Base-by-base conservation (phyloP, 1,140 invertebrate species). In the Bombus impatiens region DNA sequence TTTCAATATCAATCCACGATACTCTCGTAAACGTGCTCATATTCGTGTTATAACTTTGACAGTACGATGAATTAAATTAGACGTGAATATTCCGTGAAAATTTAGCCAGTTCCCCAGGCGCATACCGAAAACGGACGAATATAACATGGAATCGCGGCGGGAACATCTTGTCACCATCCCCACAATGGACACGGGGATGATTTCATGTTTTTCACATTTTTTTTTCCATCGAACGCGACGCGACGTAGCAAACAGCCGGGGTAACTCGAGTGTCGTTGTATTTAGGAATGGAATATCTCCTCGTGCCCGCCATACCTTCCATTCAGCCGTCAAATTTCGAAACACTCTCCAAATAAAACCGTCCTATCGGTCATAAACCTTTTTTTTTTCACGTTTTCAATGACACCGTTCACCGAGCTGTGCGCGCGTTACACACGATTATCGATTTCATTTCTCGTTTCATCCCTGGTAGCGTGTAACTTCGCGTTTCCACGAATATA, bases 241-340 rank as follows among this genome's bases (percentile, higher is more conserved):
- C 65, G 65, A 44, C 70, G 70, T 22, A 44, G 18, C 72, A 47
- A 75, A 75, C 72, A 75, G 10, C n/a, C 42, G 18, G 28, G 13
- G 28, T 75, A 35, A 25, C 72, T 74, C 28, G 71, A 44, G 71
- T 74, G 72, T 75, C 42, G 72, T 47, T 74, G 72, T 42, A 75
- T 75, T 47, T 75, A 75, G 72, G 47, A 75, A 75, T 44, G 72
- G 72, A 75, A 47, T 75, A 75, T 25, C 72, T 75, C 72, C n/a
- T 32, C 4, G 18, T 18, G 28, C 3, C 59, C 59, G 28, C 59
- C 12, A 22, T 22, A 22, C 32, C 67, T 22, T 35, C 72, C 72
- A 75, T 75, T 75, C 72, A 75, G 9, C 37, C 57, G 53, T 42
- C 57, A 65, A 62, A 42, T 62, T 42, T 76, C 74, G 74, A 76